Base-by-base conservation (phyloP, 2,888 invertebrate genomes). In the Polietes domitor region DNA sequence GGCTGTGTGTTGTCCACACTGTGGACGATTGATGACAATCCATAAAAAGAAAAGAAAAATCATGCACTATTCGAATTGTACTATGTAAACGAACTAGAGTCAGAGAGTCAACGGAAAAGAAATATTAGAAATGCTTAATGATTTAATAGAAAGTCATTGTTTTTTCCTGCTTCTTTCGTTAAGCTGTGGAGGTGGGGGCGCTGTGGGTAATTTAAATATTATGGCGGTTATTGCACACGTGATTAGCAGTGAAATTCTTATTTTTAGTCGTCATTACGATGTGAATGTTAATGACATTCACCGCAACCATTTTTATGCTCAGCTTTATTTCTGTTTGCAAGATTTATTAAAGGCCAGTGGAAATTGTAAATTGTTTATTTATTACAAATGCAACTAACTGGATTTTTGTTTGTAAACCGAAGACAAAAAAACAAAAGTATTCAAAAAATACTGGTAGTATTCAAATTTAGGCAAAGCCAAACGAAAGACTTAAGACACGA, bases 221-320 rank as follows among this genome's bases (percentile, higher is more conserved):
- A 47, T n/a, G 47, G n/a, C 47, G 47, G 15, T n/a, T 47, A 47
- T 47, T n/a, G 47, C 47, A 47, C 47, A 47, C n/a, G 47, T 47
- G 47, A n/a, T 47, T 47, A 47, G n/a, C 43, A 61, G 74, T 74
- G 74, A 80, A 75, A 74, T 80, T 75, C 58, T 70, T 58, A 21
- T 55, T 65, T 73, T 15, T 21, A 9, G 12, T 32, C 32, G 55
- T 43, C 26, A 77, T 24, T 61, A 53, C 37, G 78, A 53, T 61
- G 63, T 50, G 37, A 50, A 78, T 78, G 50, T 63, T 78, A 53
- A 72, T 53, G 3, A 53, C 41, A 78, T 47, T 47, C 12, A 47
- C n/a, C 2, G 47, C 2, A 12, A 41, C 72, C 61, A 58, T 78
- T 78, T n/a, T n/a, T n/a, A n/a, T n/a, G n/a, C n/a, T n/a, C n/a